These are phyloP conservation scores for Tarsius wallacei DNA, from an alignment of 2,797 vertebrate species.

Conservation along the genomic window DNA sequence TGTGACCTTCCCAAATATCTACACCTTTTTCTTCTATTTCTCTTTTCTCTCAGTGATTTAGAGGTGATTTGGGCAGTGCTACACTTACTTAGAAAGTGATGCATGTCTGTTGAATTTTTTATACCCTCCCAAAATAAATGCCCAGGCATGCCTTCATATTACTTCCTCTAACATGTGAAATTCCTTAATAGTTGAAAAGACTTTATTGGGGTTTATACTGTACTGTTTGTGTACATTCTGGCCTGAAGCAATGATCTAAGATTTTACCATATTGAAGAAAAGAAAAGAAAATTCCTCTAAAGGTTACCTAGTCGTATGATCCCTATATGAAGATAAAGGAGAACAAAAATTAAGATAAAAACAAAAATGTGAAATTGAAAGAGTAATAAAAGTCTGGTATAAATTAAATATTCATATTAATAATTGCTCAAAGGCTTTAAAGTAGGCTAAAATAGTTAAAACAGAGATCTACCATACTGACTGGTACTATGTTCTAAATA, in stretches of 20 bases:
- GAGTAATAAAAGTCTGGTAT: neutral
- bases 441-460: neutral
- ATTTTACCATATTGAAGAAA: neutral
- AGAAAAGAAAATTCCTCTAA: neutral
- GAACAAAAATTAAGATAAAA: conserved; percentile 37
- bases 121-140: neutral
- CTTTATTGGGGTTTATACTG: neutral
- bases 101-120: neutral
- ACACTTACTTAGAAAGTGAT: neutral
- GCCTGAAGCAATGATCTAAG: conserved; percentile 27
- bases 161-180: neutral
- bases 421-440: neutral
- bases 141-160: neutral
- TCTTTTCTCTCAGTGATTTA: neutral
- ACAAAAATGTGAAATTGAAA: conserved; percentile 23
- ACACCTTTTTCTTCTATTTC: neutral
- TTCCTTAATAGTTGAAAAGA: neutral
- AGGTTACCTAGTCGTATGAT: neutral
- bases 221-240: neutral
- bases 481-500: neutral
- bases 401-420: neutral
- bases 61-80: neutral
- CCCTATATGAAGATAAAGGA: neutral
- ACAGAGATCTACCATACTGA: neutral
- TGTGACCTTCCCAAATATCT: neutral